Base-by-base conservation (phyloP, 37 sponge, comb jelly and placozoan species). In the Crambe crambe region DNA sequence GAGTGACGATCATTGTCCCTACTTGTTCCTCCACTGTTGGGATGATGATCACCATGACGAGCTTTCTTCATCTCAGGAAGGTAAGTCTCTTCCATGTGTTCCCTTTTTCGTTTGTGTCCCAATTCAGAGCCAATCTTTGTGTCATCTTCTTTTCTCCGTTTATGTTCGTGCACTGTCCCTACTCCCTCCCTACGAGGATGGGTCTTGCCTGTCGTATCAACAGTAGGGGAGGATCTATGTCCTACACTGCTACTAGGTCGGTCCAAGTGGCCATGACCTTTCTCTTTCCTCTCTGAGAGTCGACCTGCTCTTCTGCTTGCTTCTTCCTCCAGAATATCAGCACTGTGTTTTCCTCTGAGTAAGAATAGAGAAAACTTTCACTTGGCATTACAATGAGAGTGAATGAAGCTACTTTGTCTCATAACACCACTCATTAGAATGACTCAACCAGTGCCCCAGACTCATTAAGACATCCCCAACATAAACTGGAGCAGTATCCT, bases 91-190 rank as follows among this genome's bases (percentile, higher is more conserved):
- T 77, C 77, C 5, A 34, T 12, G 21, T 60, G 30, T 17, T 79
- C 79, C 47, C 69, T 42, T 42, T 79, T 79, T 34, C 69, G 64
- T 32, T 79, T 79, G 30, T 67, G 37, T 56, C 37, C 79, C 21
- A 42, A 17, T 1, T 30, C 54, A 6, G 47, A 44, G 17, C 44
- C 56, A 10, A 40, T 36, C 2, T 17, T 31, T 27, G n/a, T 32
- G 29, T 60, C 72, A 1, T 80, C 81, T 27, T 80, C 81, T 31
- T 58, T 70, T 23, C 70, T 64, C 63, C 77, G 63, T n/a, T 77
- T 77, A 35, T 77, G 77, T 21, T 64, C 66, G 25, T 68, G 18
- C 56, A 2, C 2, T 56, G 56, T 34, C 57, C 8, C 54, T 47
- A 70, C 31, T 1, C 51, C 60, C 60, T 39, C 35, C 51, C 78